Evolutionary conservation across 2,113 vertebrate genomes (phyloP).

Genomic region (Micronisus gabar): DNA sequence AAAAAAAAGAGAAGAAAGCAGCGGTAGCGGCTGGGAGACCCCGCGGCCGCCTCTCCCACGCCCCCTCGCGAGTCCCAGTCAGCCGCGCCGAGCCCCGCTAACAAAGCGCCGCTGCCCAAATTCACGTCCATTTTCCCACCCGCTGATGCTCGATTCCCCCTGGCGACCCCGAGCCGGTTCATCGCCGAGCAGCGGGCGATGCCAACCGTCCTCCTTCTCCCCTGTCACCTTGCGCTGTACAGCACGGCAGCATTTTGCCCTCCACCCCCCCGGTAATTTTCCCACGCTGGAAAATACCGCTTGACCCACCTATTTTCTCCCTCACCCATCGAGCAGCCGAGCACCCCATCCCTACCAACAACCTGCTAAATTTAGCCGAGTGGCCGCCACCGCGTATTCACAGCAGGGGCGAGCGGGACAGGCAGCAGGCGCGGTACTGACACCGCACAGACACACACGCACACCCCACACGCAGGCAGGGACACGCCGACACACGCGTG

Average conservation of each 20-base stretch:
- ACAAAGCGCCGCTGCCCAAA: slow-evolving; percentile 49
- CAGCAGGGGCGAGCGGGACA: background rate
- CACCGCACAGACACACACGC: background rate
- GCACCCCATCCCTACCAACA: background rate
- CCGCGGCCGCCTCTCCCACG: background rate
- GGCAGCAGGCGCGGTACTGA: background rate
- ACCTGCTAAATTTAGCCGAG: slow-evolving; percentile 61
- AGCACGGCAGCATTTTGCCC: background rate
- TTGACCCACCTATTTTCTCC: background rate
- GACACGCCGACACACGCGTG: background rate
- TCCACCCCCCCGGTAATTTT: background rate
- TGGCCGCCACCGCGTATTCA: background rate
- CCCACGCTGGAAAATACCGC: background rate
- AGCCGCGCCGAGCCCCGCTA: background rate
- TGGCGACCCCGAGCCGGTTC: background rate
- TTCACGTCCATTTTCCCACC: background rate
- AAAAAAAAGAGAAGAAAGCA: background rate
- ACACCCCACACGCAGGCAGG: background rate
- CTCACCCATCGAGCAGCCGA: background rate
- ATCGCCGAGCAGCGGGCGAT: background rate
- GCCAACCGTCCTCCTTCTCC: background rate
- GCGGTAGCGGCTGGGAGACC: background rate
- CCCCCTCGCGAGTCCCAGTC: slow-evolving; percentile 19
- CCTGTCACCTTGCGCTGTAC: background rate
- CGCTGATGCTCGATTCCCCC: background rate